Base-by-base conservation (phyloP, 92 coral and sea anemone species). In the Zoanthus gigantus region DNA sequence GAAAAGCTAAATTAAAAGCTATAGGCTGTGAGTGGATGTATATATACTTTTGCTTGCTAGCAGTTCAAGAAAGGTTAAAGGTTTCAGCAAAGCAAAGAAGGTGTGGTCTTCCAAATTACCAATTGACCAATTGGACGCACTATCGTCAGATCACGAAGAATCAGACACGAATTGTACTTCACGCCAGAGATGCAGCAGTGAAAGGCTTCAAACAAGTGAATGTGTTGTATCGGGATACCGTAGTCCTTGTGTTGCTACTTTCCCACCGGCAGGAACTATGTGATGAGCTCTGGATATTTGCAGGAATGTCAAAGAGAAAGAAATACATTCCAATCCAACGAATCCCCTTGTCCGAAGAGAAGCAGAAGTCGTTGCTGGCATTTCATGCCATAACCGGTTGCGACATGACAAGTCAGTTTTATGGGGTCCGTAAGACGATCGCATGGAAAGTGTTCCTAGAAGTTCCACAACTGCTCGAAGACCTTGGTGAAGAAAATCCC, bases 171-270 rank as follows among this genome's bases (percentile, higher is more conserved):
- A 91, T 91, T 72, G 84, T 91, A 6, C 92, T 93, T 54, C 93
- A 91, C 77, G 88, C 89, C 29, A 79, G 92, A 82, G 92, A 93
- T 77, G 94, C 94, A 57, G 80, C 92, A 32, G 76, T 69, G 23
- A 82, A 87, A 66, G 94, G 94, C 18, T 91, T 86, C 74, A 69
- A 83, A 89, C 94, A 94, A 69, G 84, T 91, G 37, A 89, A 89
- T 79, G 87, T 90, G 31, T 34, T 89, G 74, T 94, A 87, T 75
- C 91, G 94, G 42, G 94, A 88, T 73, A 92, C 87, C 13, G 92
- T 84, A 29, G 91, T 91, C 60, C 82, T 93, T 69, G 23, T 23
- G 23, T 23, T 23, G 23, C 23, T 23, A 88, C 28, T 61, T 61
- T 13, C 56, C 56, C 56, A 6, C 7, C 6, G 10, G 56, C 6